phyloP scores from a whole-genome alignment of 2,797 vertebrate genomes.

The Chaenodraco wilsoni region DNA sequence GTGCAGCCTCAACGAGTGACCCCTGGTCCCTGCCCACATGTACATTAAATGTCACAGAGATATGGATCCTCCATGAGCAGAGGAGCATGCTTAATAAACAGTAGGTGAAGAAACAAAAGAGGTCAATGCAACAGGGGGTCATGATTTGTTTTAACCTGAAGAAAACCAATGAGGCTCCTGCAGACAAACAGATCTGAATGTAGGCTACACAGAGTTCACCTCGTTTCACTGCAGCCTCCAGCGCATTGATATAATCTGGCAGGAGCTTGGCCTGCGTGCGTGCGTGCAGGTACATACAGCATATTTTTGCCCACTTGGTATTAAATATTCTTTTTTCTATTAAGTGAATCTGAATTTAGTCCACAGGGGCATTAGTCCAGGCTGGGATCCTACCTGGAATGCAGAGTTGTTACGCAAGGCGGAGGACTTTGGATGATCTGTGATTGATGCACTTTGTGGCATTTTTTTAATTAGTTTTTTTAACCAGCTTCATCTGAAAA shows the following conservation, averaged over 20 bases:
- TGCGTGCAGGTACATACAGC: conserved; percentile 30
- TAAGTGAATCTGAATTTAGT: conserved; percentile 18
- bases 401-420: conserved; percentile 60
- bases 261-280: not conserved
- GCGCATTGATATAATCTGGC: conserved; percentile 24
- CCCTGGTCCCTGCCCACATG: not conserved
- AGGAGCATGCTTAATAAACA: conserved; percentile 7
- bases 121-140: conserved; percentile 4
- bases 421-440: conserved; percentile 55
- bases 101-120: not conserved
- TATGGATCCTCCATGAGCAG: conserved; percentile 11
- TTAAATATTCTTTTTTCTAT: conserved; percentile 11
- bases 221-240: not conserved
- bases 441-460: conserved; percentile 45
- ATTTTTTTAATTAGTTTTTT: conserved; percentile 9
- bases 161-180: not conserved
- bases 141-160: conserved; percentile 19
- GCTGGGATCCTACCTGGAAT: conserved; percentile 64
- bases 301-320: conserved; percentile 5
- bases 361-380: conserved; percentile 28
- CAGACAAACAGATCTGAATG: conserved; percentile 31
- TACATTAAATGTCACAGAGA: conserved; percentile 1
- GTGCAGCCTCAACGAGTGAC: not conserved
- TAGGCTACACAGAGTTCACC: not conserved
- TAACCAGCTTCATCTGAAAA: not conserved